Evolutionary conservation across 2,113 vertebrate genomes (phyloP).

Genomic region (Tamias sibiricus): DNA sequence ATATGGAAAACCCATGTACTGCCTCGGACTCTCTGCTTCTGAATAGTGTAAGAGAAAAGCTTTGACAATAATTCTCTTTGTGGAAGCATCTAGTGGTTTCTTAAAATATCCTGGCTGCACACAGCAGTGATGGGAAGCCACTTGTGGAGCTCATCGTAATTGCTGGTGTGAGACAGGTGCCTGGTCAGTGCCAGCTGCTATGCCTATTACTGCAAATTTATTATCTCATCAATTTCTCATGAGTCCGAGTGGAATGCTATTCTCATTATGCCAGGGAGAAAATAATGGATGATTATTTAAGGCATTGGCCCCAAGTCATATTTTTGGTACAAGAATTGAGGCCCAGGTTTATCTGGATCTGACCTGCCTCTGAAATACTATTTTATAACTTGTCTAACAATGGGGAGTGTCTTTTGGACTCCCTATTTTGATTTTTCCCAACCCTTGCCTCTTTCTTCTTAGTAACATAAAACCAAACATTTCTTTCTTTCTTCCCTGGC

Average conservation of each 20-base stretch:
- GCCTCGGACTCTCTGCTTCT: neutral
- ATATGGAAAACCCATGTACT: neutral
- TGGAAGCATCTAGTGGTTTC: neutral
- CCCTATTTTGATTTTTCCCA: neutral
- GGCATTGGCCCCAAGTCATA: neutral
- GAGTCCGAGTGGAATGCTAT: neutral
- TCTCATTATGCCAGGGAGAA: neutral
- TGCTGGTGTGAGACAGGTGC: neutral
- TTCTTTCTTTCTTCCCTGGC: neutral
- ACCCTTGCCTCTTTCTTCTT: neutral
- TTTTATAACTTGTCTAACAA: neutral
- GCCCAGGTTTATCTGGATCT: neutral
- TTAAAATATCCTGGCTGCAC: neutral
- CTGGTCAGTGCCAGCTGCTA: no score
- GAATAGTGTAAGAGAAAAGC: neutral
- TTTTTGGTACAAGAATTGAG: neutral
- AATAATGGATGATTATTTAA: neutral
- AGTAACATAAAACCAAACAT: neutral
- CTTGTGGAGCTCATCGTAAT: neutral
- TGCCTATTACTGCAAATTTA: neutral
- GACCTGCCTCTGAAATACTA: neutral
- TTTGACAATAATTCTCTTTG: neutral
- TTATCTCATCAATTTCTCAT: neutral
- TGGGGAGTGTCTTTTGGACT: fast-evolving
- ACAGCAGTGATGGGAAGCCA: neutral